Base-by-base conservation (phyloP, 2,888 invertebrate species). In the Podabrus alpinus region DNA sequence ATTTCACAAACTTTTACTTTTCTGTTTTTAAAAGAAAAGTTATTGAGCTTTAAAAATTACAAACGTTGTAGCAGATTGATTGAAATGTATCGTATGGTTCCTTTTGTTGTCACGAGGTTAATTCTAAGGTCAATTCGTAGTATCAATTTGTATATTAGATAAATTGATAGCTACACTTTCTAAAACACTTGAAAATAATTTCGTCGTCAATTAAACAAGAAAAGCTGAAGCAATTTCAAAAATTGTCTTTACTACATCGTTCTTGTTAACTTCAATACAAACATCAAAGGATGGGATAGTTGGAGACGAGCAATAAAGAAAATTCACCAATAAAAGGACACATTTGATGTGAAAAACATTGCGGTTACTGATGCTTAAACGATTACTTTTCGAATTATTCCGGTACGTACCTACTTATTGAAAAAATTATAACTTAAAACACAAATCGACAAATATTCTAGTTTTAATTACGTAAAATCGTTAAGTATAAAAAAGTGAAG, bases 391-490 rank as follows among this genome's bases (percentile, higher is more conserved):
- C 9, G n/a, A 45, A 45, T 45, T 45, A 45, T 45, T 45, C n/a
- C 45, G 45, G n/a, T 45, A n/a, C n/a, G 29, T 29, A 45, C 13
- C 25, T 11, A n/a, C 45, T 13, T 45, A 45, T 45, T 45, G 45
- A n/a, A 45, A 45, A 45, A 45, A n/a, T 21, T 7, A 21, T 7
- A 45, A 7, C 7, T n/a, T 45, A 45, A 45, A 45, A 45, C n/a
- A 45, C n/a, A 45, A 45, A 45, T 45, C 45, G 45, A n/a, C n/a
- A 45, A 21, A n/a, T 45, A 45, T 45, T 45, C 45, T n/a, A 45
- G 66, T 68, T 69, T 69, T 66, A 72, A 75, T 72, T 72, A 72
- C 72, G 59, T 45, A 69, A 69, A 69, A 21, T 61, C n/a, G 45
- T 45, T 45, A 45, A 45, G 45, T 45, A 45, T n/a, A 45, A 45